Conservation (phyloP, 1,140 invertebrate genomes). For the Reticulitermes speratus region DNA sequence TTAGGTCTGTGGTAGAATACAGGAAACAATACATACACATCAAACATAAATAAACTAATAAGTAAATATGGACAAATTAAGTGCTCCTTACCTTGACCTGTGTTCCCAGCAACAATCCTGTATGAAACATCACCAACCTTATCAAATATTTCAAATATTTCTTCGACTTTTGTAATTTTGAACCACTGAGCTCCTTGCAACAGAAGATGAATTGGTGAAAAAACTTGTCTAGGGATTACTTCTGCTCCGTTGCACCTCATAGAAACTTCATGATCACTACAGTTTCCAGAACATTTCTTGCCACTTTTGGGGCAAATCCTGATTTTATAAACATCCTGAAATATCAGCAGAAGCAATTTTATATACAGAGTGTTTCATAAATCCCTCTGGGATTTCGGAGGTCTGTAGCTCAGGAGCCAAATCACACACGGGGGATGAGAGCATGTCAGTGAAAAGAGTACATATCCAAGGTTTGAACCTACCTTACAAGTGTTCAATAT, state of each 20-base stretch:
- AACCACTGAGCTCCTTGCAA: constrained; percentile 34
- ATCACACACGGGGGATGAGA: too few species aligned
- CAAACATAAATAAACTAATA: too few species aligned
- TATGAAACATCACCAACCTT: constrained; percentile 53
- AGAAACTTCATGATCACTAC: constrained; percentile 36
- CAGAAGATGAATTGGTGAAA: background rate
- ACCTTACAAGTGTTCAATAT: too few species aligned
- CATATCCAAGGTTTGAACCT: too few species aligned
- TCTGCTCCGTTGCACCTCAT: background rate
- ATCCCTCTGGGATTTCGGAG: too few species aligned
- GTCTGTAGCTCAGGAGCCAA: too few species aligned
- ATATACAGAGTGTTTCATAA: too few species aligned
- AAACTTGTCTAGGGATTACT: background rate
- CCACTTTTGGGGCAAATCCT: constrained; percentile 45
- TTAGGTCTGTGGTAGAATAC: too few species aligned
- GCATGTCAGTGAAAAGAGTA: too few species aligned
- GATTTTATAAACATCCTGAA: constrained; percentile 47
- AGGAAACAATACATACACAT: too few species aligned
- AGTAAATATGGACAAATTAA: too few species aligned
- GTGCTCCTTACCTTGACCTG: constrained; percentile 58
- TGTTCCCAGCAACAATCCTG: constrained; percentile 65
- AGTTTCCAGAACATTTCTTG: constrained; percentile 41
- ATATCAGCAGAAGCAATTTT: too few species aligned
- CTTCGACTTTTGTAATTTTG: constrained; percentile 53
- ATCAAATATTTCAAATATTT: constrained; percentile 58